phyloP scores from a whole-genome alignment of 2,888 invertebrate species.

The Monochamus alternatus region DNA sequence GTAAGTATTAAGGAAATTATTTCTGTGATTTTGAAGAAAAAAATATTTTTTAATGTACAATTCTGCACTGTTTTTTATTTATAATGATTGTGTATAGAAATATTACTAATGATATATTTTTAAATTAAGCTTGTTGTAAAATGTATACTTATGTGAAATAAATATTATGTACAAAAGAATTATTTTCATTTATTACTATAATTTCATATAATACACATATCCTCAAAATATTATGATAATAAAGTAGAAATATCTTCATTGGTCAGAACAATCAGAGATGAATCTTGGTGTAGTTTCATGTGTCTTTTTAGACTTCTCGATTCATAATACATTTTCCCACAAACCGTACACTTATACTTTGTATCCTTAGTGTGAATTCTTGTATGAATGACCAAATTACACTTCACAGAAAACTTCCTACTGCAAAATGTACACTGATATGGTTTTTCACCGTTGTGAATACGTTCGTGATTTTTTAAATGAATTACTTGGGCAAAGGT shows the following conservation, averaged over 20 bases:
- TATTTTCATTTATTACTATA: no score
- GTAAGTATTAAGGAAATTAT: constrained; percentile 42
- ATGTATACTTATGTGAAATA: background rate
- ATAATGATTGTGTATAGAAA: constrained; percentile 10
- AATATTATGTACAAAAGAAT: background rate
- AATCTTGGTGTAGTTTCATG: constrained; percentile 32
- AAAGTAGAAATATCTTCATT: constrained; percentile 34
- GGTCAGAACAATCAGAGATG: constrained; percentile 25
- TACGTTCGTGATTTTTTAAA: constrained; percentile 25
- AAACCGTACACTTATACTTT: constrained; percentile 32
- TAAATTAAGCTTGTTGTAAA: constrained; percentile 6
- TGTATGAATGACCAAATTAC: constrained; percentile 33
- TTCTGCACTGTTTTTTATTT: constrained; percentile 26
- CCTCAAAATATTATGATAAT: constrained; percentile 8
- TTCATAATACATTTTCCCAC: constrained; percentile 28
- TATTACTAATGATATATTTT: background rate
- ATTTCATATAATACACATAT: no score
- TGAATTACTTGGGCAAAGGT: constrained; percentile 22
- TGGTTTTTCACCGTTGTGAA: constrained; percentile 21
- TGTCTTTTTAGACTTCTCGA: constrained; percentile 27
- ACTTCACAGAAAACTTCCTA: constrained; percentile 26
- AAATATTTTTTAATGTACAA: constrained; percentile 37
- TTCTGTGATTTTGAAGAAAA: constrained; percentile 44
- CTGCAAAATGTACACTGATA: constrained; percentile 26
- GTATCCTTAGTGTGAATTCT: constrained; percentile 27